phyloP scores from a whole-genome alignment of 2,797 vertebrate genomes.

The Anguilla pacifica region DNA sequence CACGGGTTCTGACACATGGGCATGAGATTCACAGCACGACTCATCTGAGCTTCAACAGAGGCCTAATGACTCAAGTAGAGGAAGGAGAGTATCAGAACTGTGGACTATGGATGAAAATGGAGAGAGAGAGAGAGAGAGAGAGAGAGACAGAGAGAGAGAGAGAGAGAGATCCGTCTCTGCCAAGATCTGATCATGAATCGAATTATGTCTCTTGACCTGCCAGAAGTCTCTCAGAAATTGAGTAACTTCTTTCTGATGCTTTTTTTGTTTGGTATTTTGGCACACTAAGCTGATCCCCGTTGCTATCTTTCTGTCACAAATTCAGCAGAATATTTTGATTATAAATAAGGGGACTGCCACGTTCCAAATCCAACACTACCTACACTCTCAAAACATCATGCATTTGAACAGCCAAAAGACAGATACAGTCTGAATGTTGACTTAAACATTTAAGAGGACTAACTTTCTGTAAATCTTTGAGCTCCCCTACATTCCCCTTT shows the following conservation, averaged over 20 bases:
- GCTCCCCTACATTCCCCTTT: neutral
- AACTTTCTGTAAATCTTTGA: neutral
- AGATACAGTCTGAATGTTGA: conserved; percentile 40
- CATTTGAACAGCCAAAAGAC: conserved; percentile 47
- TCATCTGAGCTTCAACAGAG: neutral
- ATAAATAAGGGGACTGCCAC: neutral
- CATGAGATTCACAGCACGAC: neutral
- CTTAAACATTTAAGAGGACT: neutral
- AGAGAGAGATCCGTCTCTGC: neutral
- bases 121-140: neutral
- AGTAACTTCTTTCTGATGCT: neutral
- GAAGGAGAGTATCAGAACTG: neutral
- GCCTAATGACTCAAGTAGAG: neutral
- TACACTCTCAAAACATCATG: neutral
- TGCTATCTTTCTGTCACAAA: neutral
- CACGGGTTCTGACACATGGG: neutral
- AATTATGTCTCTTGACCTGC: neutral
- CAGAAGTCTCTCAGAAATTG: neutral
- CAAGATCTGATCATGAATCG: neutral
- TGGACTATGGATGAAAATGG: neutral
- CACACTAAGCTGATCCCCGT: neutral
- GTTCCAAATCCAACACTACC: neutral
- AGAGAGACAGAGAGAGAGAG: neutral
- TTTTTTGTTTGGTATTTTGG: neutral
- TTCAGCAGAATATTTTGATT: neutral